Evolutionary conservation across 2,797 vertebrate species (phyloP).

Genomic region (Pipistrellus pygmaeus): DNA sequence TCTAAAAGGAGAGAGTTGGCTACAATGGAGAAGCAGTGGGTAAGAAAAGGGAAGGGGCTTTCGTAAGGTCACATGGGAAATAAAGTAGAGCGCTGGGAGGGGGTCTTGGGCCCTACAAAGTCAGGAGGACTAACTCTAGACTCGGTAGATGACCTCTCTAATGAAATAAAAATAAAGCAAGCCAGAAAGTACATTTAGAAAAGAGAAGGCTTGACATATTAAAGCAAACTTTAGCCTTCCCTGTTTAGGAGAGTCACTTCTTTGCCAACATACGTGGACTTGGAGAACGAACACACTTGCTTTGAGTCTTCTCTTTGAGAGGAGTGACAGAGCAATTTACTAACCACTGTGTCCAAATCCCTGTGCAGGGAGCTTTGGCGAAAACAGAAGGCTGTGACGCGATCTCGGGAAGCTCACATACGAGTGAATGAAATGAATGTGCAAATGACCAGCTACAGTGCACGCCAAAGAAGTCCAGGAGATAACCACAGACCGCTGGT

Average conservation of each 20-base stretch:
- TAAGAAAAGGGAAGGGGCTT: neutral
- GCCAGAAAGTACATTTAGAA: neutral
- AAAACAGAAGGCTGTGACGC: neutral
- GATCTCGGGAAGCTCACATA: neutral
- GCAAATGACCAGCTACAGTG: neutral
- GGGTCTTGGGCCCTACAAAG: neutral
- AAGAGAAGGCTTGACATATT: neutral
- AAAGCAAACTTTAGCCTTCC: neutral
- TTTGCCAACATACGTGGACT: neutral
- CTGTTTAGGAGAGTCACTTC: neutral
- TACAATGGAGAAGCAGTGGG: neutral
- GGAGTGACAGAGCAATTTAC: neutral
- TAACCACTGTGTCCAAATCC: neutral
- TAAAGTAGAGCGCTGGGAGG: neutral
- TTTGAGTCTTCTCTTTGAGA: constrained; percentile 14
- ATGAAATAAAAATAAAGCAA: neutral
- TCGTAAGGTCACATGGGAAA: neutral
- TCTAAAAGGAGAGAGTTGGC: neutral
- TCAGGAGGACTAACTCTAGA: neutral
- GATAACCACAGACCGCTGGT: neutral
- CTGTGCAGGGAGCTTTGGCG: neutral
- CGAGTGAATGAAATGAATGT: neutral
- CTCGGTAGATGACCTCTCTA: too few relatives aligned
- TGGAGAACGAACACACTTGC: neutral
- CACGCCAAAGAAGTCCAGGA: neutral